These are phyloP conservation scores for Hapalemur alaotrensis DNA, from an alignment of 2,797 vertebrate species.

Conservation along the genomic window DNA sequence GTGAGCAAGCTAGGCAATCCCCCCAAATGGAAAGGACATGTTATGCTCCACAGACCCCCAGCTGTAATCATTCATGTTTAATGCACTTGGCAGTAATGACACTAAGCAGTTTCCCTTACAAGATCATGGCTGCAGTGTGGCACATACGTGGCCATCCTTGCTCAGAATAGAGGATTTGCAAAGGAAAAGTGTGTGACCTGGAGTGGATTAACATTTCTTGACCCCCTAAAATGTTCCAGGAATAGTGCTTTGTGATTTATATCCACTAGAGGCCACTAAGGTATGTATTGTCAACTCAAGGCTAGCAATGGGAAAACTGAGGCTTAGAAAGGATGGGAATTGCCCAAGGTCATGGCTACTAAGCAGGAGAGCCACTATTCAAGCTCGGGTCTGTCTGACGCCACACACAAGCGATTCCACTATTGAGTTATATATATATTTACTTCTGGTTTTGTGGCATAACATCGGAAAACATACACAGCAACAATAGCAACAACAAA, in stretches of 20 bases:
- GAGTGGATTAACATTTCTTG: background rate
- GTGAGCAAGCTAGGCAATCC: slow-evolving; percentile 71
- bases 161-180: slow-evolving; percentile 59
- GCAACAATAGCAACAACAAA: too few species aligned
- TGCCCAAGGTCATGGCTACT: background rate
- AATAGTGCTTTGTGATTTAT: background rate
- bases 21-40: slow-evolving; percentile 75
- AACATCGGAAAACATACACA: background rate
- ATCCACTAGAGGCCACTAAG: background rate
- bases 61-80: slow-evolving; percentile 79
- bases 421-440: background rate
- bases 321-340: background rate
- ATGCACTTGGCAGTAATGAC: slow-evolving; percentile 75
- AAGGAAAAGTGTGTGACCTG: slow-evolving; percentile 29
- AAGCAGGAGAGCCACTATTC: background rate
- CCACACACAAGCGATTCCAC: background rate
- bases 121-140: slow-evolving; percentile 65
- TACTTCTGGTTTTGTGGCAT: background rate
- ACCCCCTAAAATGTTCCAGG: background rate
- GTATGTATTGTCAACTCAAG: background rate
- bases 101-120: slow-evolving; percentile 75
- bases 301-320: background rate
- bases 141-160: slow-evolving; percentile 69
- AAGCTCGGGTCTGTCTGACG: background rate
- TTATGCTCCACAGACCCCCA: slow-evolving; percentile 38